Base-by-base conservation (phyloP, 30 jellyfish, hydroid and myxozoan species). In the Sanderia malayensis region DNA sequence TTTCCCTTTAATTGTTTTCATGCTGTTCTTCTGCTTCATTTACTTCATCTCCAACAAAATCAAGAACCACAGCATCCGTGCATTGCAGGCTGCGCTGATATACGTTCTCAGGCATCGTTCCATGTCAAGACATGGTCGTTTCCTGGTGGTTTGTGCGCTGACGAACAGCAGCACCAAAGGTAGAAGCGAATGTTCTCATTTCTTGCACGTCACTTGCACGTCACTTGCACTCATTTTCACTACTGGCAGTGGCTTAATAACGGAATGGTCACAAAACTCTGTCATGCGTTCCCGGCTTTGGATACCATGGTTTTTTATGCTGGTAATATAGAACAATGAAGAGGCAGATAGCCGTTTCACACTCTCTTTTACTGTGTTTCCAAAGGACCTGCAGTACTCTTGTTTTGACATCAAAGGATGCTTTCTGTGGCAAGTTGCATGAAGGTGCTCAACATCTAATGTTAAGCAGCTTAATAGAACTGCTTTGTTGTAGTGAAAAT, bases 91-190 rank as follows among this genome's bases (percentile, higher is more conserved):
- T 63, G 28, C 59, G 76, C 4, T 63, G 58, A 21, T 63, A 63
- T 31, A 63, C 57, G 30, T 63, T 26, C 31, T 63, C 76, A 27
- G 76, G 76, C 76, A 63, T 63, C 9, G 64, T 49, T 49, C 64
- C 64, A 49, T 49, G 76, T 67, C 45, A 8, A 23, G 64, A 67
- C 80, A 67, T 67, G 8, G 80, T 67, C 67, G 44, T 67, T 44
- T 67, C 80, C 66, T 67, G 80, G 13, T 41, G 66, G 80, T 67
- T 67, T 41, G 80, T 67, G 67, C 67, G 66, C 76, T 67, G 65
- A 67, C 80, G 66, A 45, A 67, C 80, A 44, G 76, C 76, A 64
- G 66, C 80, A 67, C 80, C 80, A 67, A 34, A 67, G 65, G 80
- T 67, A 21, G 80, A 67, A 2, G 80, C 80, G 44, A 67, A 67